A percentile compares a stretch with the other conserved stretches of the same genome.
Evolutionary conservation across 2,113 vertebrate genomes (phyloP).

Genomic region (Ammodramus savannarum): DNA sequence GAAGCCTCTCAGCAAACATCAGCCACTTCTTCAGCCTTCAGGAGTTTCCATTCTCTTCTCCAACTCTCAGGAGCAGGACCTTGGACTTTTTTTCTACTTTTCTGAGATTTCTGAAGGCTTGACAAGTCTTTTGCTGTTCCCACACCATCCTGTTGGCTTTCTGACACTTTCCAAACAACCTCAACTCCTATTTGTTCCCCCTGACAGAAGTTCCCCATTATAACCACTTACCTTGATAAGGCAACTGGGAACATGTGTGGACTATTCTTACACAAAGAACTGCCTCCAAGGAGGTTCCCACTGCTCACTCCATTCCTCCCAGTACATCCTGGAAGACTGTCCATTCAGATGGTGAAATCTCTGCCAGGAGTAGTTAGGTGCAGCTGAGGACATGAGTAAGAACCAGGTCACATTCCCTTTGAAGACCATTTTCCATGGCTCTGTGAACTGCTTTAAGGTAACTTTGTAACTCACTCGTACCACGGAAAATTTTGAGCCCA

Average conservation of each 20-base stretch:
- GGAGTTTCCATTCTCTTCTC: background rate
- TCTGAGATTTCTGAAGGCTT: background rate
- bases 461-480: background rate
- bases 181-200: background rate
- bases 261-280: background rate
- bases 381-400: background rate
- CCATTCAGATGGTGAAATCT: background rate
- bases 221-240: background rate
- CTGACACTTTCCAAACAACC: background rate
- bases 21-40: background rate
- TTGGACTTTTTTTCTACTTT: background rate
- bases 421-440: background rate
- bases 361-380: background rate
- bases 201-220: background rate
- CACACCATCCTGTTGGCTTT: background rate
- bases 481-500: background rate
- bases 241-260: background rate
- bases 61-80: background rate
- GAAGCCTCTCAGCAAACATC: background rate
- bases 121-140: background rate
- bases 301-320: background rate
- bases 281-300: background rate
- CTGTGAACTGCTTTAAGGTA: background rate
- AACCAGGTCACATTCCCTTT: background rate
- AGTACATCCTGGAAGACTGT: background rate